phyloP scores from a whole-genome alignment of 2,888 invertebrate species.

The Zygothrica quintamaculata region DNA sequence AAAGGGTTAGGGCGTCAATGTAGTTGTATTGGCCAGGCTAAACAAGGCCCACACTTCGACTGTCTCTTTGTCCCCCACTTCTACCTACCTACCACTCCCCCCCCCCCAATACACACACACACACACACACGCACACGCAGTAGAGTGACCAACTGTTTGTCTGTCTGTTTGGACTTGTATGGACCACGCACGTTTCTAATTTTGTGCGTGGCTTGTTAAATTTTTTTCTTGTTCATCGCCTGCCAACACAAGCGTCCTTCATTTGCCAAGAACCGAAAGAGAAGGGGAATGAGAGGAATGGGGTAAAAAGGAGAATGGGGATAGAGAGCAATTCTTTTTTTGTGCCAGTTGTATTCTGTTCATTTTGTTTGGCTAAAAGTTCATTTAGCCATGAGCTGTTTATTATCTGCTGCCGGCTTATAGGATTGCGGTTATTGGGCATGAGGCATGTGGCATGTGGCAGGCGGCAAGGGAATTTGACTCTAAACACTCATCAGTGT shows the following conservation, averaged over 20 bases:
- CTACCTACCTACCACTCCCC: constrained; percentile 7
- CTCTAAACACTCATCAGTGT: constrained; percentile 36
- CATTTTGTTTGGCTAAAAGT: constrained; percentile 60
- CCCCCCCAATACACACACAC: neutral
- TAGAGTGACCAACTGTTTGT: constrained; percentile 25
- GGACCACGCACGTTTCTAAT: constrained; percentile 73
- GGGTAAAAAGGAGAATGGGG: constrained; percentile 27
- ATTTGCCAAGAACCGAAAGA: constrained; percentile 49
- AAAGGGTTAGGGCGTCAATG: constrained; percentile 69
- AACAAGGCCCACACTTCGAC: constrained; percentile 59
- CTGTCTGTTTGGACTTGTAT: constrained; percentile 39
- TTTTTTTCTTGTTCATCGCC: constrained; percentile 31
- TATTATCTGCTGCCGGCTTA: constrained; percentile 62
- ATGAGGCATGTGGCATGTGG: too few relatives aligned
- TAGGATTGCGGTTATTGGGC: constrained; percentile 36
- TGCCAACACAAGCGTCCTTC: constrained; percentile 43
- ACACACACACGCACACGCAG: neutral
- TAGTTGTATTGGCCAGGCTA: constrained; percentile 72
- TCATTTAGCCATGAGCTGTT: constrained; percentile 76
- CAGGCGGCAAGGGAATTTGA: too few relatives aligned
- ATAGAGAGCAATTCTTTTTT: neutral
- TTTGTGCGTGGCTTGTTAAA: constrained; percentile 77
- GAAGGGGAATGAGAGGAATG: constrained; percentile 4
- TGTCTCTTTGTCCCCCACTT: constrained; percentile 11
- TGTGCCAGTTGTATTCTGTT: constrained; percentile 47